Conservation (phyloP, 2,797 vertebrate genomes). For the Coregonus suidteri region DNA sequence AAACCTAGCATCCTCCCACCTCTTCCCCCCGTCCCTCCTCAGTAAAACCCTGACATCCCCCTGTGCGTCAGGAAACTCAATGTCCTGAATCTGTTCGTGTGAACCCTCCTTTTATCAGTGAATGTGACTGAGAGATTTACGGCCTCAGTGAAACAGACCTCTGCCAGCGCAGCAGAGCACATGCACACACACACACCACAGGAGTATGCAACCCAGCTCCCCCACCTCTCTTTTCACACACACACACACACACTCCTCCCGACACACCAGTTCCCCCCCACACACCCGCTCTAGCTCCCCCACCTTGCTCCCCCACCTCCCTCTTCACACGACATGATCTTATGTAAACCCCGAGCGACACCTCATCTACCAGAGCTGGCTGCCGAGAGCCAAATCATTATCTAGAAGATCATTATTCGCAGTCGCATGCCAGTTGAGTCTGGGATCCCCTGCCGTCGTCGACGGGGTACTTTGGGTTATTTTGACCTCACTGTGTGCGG, state of each 20-base stretch:
- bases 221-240: not conserved
- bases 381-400: constrained; percentile 2
- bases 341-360: constrained; percentile 9
- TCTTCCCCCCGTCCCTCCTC: too few species aligned
- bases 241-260: not conserved
- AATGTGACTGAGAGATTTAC: constrained; percentile 39
- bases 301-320: constrained; percentile 13
- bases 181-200: constrained; percentile 8
- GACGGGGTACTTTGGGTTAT: not conserved
- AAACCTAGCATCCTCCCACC: not conserved
- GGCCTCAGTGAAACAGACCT: constrained; percentile 33
- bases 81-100: constrained; percentile 16
- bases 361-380: constrained; percentile 18
- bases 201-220: not conserved
- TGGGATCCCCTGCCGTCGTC: not conserved
- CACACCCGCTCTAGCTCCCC: not conserved
- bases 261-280: not conserved
- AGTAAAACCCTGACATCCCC: constrained; percentile 1
- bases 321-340: constrained; percentile 10
- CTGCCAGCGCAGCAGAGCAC: constrained; percentile 27
- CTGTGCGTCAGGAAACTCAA: constrained; percentile 8
- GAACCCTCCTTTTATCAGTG: constrained; percentile 25
- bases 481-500: not conserved
- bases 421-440: not conserved
- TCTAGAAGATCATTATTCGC: constrained; percentile 13